Evolutionary conservation across 1,140 invertebrate species (phyloP), one percentile per base, ranked within the genome.

Genomic region (Trichoplusia ni): DNA sequence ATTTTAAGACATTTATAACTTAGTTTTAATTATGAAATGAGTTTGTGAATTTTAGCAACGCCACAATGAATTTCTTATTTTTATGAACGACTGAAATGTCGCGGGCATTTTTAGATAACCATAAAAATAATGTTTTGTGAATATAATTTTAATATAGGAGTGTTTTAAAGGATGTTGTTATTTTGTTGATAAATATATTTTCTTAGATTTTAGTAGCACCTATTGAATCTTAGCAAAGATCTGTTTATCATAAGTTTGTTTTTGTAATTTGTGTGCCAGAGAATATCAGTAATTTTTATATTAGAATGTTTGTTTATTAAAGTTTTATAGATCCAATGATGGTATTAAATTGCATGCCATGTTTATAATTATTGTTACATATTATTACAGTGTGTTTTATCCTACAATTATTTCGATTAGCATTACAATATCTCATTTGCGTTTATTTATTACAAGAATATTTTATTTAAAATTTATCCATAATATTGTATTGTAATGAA

Each of bases 191-290:
- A 33, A 58, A 60, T n/a, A 54, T 54, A 42, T 49, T 47, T 63
- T 53, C n/a, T 7, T 72, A 53, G 35, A 61, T 59, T 67, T 58
- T 67, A 64, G 19, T 64, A 4, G 67, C 69, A 72, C 58, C 66
- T 37, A 65, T 71, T 72, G 67, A 68, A 65, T 75, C 58, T 68
- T 49, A 54, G 61, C 67, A 72, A 75, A 65, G 69, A 75, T 75
- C 73, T 72, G 69, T 69, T 75, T 56, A 49, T 46, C 63, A 19
- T 53, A 64, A 63, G 42, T 58, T 25, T 63, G 35, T 46, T 62
- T 56, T 46, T 61, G 64, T 53, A 68, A 62, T 40, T 64, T 37
- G 33, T 65, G 66, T 75, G 73, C 73, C 73, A 75, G 63, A 63
- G 5, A 47, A 42, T 60, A 49, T 61, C 23, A 38, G 16, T 51